Base-by-base conservation (phyloP, 1,140 invertebrate species). In the Drosophila burlai region DNA sequence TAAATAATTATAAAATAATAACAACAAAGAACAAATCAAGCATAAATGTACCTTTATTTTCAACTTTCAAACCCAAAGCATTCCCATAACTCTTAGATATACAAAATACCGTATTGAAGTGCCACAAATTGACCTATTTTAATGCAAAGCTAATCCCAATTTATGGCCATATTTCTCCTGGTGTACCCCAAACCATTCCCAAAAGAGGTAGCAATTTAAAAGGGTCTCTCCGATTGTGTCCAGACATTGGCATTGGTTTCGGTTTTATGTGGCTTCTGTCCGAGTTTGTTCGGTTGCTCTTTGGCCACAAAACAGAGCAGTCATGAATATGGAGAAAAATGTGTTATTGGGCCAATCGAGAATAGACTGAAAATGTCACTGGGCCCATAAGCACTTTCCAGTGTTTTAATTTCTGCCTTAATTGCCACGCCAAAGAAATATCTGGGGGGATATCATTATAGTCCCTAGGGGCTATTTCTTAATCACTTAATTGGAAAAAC, bases 401-500 rank as follows among this genome's bases (percentile, higher is more conserved):
- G 43, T 36, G 29, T 73, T 74, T 61, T 74, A 61, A 74, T 52
- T 74, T 61, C 31, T 24, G 15, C 38, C 59, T 38, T 73, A 73
- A 73, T 72, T 36, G 67, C 29, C 52, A 26, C 40, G 38, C 61
- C 65, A 65, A 34, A 26, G 65, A 46, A 46, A 46, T 34, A 29
- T 15, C 40, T 45, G 3, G 31, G 2, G 40, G 31, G 52, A n/a
- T 57, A 57, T 57, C 54, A n/a, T 40, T 26, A 54, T 10, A 10
- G 26, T n/a, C 68, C 58, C 50, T 47, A 1, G n/a, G 13, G 57
- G 68, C 68, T 38, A 36, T 61, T 57, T 61, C 18, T 40, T 73
- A 73, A 73, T 74, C 71, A 52, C 46, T 47, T 73, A 74, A 73
- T 74, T 74, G 55, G 67, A 21, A 74, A 57, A 74, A 74, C 38